Evolutionary conservation across 2,888 invertebrate species (phyloP).

Genomic region (Agriopis leucophaearia): DNA sequence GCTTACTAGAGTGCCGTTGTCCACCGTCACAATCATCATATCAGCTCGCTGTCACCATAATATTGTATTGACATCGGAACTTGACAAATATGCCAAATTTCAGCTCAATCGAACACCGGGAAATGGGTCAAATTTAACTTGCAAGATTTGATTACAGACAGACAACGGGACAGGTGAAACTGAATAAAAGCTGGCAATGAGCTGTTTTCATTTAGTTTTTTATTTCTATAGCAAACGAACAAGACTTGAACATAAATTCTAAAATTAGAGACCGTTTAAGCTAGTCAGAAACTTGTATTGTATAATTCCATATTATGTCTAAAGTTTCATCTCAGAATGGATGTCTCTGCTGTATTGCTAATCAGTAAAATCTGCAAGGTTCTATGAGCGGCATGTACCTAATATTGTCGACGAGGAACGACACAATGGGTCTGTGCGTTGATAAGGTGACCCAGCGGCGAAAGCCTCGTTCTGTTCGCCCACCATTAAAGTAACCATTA

Average conservation of each 20-base stretch:
- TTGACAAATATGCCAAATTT: no score
- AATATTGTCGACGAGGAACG: slow-evolving; percentile 58
- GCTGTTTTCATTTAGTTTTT: no score
- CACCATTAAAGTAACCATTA: slow-evolving; percentile 6
- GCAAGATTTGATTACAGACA: no score
- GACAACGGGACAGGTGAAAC: no score
- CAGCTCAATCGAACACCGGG: no score
- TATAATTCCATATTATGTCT: slow-evolving; percentile 9
- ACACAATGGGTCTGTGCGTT: slow-evolving; percentile 39
- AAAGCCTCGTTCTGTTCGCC: slow-evolving; percentile 22
- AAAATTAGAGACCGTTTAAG: background rate
- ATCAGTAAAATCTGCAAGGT: slow-evolving; percentile 62
- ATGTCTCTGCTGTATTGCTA: slow-evolving; percentile 17
- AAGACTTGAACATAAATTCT: background rate
- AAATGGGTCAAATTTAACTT: no score
- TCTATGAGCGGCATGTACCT: slow-evolving; percentile 74
- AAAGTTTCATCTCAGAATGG: slow-evolving; percentile 20
- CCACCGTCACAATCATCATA: no score
- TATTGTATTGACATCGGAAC: no score
- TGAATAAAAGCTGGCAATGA: no score
- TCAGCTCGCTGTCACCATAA: no score
- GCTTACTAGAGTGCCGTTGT: no score
- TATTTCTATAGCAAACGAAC: no score
- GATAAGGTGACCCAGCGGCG: slow-evolving; percentile 46
- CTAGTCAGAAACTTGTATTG: background rate